Base-by-base conservation (phyloP, 2,797 vertebrate genomes). In the Sebastiscus tertius region DNA sequence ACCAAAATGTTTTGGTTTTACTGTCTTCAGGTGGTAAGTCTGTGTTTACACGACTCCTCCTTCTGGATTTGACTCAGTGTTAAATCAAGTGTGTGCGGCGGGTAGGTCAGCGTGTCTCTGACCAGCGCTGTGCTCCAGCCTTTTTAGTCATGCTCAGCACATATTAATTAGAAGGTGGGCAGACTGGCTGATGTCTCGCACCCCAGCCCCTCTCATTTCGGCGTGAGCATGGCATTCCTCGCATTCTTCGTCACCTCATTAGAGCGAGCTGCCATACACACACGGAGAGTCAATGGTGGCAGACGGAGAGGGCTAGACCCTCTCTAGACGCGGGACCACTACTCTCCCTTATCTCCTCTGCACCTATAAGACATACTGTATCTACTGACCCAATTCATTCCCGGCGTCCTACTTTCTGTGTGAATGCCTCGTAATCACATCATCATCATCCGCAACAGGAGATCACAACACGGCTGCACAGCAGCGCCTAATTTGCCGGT, bases 231-330 rank as follows among this genome's bases (percentile, higher is more conserved):
- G 90, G 93, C 93, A 96, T 96, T 96, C 96, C 81, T 94, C 84
- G 72, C 94, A 96, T 96, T 96, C 95, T 94, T 92, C 69, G 87
- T 89, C 93, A 95, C 91, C 93, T 96, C 94, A 95, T 96, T 96
- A 96, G 93, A 90, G 90, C 29, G 78, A 91, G 89, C 89, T 73
- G 81, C 90, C 90, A 79, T 87, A 88, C 91, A 91, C 88, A 79
- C 88, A 91, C 60, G 79, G 63, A 84, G 89, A 91, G 91, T 77
- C 80, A 31, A 60, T 66, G 88, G 85, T 92, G 90, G 89, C 87
- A 80, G 87, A 84, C 74, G 24, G 74, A 52, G 26, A 60, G 68
- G 75, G 72, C 64, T 27, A 39, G 78, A 89, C 84, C 89, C 76
- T 73, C 76, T 73, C 26, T n/a, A 75, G 87, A 83, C 58, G 27